A percentile compares a stretch with the other conserved stretches of the same genome.
Evolutionary conservation across 1,140 invertebrate species (phyloP).

Genomic region (Leptinotarsa defecta): DNA sequence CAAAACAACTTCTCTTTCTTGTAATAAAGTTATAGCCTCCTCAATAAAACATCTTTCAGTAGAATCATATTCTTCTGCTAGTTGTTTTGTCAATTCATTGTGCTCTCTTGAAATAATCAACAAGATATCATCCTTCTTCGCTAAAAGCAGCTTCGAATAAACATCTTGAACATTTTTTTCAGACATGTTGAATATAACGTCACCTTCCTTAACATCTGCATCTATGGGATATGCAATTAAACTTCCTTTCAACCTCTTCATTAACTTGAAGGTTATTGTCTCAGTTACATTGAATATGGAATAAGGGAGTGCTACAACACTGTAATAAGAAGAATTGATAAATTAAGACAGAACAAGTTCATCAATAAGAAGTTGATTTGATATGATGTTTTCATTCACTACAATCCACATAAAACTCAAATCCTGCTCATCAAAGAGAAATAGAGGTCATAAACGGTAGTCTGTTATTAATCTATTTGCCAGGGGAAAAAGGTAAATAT

Average conservation of each 20-base stretch:
- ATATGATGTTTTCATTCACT: too few species aligned
- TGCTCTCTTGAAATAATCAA: constrained; percentile 76
- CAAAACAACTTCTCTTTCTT: constrained; percentile 50
- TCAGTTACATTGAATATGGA: constrained; percentile 70
- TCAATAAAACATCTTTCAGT: constrained; percentile 86
- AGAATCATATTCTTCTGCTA: constrained; percentile 70
- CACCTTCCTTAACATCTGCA: constrained; percentile 41
- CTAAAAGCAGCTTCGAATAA: constrained; percentile 81
- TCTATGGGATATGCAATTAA: constrained; percentile 72
- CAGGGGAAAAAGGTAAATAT: too few species aligned
- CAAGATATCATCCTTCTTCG: constrained; percentile 65
- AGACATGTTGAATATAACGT: constrained; percentile 57
- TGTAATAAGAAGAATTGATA: constrained; percentile 33
- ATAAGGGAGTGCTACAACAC: constrained; percentile 62
- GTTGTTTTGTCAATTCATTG: constrained; percentile 67
- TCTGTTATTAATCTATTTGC: too few species aligned
- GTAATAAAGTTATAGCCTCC: constrained; percentile 72
- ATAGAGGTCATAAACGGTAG: too few species aligned
- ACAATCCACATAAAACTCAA: too few species aligned
- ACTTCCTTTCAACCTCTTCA: constrained; percentile 82
- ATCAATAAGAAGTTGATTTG: too few species aligned
- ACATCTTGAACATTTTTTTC: constrained; percentile 55
- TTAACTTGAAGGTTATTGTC: constrained; percentile 79
- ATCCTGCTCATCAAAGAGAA: too few species aligned
- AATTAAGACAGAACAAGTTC: too few species aligned